Evolutionary conservation across 1,140 invertebrate species (phyloP), one percentile per base, ranked within the genome.

Genomic region (Aphidius gifuensis): DNA sequence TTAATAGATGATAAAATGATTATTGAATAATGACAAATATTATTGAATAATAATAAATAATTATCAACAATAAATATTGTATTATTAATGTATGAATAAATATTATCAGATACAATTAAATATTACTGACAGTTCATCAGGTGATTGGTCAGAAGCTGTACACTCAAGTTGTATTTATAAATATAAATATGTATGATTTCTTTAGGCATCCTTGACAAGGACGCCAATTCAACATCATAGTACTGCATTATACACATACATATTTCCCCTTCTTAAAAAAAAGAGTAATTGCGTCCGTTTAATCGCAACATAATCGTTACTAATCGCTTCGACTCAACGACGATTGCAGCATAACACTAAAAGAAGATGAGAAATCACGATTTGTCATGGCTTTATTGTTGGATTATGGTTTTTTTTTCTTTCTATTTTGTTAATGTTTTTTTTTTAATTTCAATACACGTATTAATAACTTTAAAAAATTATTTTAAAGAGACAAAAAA

Each of bases 301-400:
- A 78, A 76, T 73, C 72, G 71, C 66, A 9, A 69, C 72, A 72
- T 76, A 76, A 79, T 79, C 70, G 71, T 70, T 74, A 68, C 71
- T 75, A 77, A 79, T 78, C 71, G 74, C 39, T 55, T 39, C 7
- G 7, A 76, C 64, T 69, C 70, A 71, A 71, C 71, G 68, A 71
- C 68, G 68, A 76, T 76, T 76, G 74, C 76, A 69, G 68, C 70
- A 69, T 61, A 66, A 40, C 32, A 48, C 23, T 38, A 65, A 68
- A 69, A 38, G 64, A 59, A 51, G 55, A 58, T 47, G 48, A 61
- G 21, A 9, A 39, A 64, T 68, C 42, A 63, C 61, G 59, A 71
- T 74, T 74, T 71, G 72, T 74, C 69, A 69, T 62, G 66, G 53
- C 23, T 66, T 64, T 55, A 46, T 53, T 8, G 46, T 39, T n/a